These are phyloP conservation scores for Turritopsis dohrnii DNA, from an alignment of 30 jellyfish, hydroid and myxozoan species.

Conservation along the genomic window DNA sequence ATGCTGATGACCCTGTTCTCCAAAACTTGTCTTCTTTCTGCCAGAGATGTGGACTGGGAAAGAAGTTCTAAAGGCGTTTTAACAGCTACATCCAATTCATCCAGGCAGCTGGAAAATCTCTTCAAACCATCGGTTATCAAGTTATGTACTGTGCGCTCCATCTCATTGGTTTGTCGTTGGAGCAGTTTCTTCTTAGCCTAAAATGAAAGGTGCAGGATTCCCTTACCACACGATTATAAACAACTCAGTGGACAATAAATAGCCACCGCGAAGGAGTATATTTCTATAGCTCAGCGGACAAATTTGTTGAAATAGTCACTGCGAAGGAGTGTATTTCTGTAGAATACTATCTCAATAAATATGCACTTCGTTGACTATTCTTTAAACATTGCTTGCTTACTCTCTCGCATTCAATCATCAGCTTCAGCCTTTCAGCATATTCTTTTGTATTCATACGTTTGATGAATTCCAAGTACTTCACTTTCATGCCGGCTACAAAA, in stretches of 20 bases:
- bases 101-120: slow-evolving; percentile 24
- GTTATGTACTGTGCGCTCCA: slow-evolving; percentile 47
- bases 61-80: slow-evolving; percentile 79
- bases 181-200: slow-evolving; percentile 58
- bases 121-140: slow-evolving; percentile 18
- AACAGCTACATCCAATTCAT: slow-evolving; percentile 55
- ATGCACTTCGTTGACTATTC: too few species aligned
- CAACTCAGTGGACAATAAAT: background rate
- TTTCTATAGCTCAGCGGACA: too few species aligned
- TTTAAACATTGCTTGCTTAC: too few species aligned
- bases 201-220: too few species aligned
- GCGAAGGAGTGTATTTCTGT: too few species aligned
- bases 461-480: slow-evolving; percentile 46
- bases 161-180: slow-evolving; percentile 48
- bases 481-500: slow-evolving; percentile 49
- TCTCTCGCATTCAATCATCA: slow-evolving; percentile 59
- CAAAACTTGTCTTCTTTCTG: slow-evolving; percentile 61
- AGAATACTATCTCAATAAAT: too few species aligned
- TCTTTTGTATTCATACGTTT: slow-evolving; percentile 56
- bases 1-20: slow-evolving; percentile 56
- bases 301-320: too few species aligned
- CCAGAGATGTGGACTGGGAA: slow-evolving; percentile 42
- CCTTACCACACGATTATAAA: too few species aligned
- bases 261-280: background rate
- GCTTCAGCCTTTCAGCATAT: slow-evolving; percentile 46